Evolutionary conservation across 2,113 vertebrate genomes (phyloP).

Genomic region (Pristiophorus japonicus): DNA sequence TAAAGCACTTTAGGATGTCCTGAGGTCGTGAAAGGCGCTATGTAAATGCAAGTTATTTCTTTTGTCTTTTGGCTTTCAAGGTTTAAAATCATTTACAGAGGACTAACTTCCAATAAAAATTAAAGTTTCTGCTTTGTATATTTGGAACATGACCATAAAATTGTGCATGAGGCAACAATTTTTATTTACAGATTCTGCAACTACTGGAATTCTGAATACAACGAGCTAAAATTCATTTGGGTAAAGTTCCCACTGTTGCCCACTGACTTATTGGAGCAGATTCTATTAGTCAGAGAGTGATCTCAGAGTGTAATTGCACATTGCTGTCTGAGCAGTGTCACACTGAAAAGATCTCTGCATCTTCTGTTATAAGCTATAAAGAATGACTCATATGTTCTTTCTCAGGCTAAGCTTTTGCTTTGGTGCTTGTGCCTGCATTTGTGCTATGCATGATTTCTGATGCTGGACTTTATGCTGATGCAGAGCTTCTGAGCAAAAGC

Average conservation of each 20-base stretch:
- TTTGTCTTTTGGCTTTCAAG: not conserved
- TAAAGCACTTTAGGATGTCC: not conserved
- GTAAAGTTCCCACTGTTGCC: not conserved
- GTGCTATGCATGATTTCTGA: not conserved
- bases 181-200: not conserved
- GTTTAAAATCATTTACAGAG: not conserved
- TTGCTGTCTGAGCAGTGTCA: conserved; percentile 11
- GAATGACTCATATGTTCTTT: conserved; percentile 34
- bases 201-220: not conserved
- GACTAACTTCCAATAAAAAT: not conserved
- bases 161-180: not conserved
- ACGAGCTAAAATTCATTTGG: not conserved
- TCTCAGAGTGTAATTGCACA: conserved; percentile 25
- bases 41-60: not conserved
- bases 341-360: not conserved
- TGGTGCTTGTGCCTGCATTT: not conserved
- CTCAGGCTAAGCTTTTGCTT: not conserved
- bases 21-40: not conserved
- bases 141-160: not conserved
- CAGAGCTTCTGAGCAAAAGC: not conserved
- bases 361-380: conserved; percentile 30
- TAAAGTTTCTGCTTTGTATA: not conserved
- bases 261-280: not conserved
- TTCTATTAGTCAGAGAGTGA: conserved; percentile 21
- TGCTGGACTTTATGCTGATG: not conserved